Percentiles rank a stretch among this genome's conserved stretches.
phyloP scores from a whole-genome alignment of 2,113 vertebrate genomes.

The Lanius collurio region DNA sequence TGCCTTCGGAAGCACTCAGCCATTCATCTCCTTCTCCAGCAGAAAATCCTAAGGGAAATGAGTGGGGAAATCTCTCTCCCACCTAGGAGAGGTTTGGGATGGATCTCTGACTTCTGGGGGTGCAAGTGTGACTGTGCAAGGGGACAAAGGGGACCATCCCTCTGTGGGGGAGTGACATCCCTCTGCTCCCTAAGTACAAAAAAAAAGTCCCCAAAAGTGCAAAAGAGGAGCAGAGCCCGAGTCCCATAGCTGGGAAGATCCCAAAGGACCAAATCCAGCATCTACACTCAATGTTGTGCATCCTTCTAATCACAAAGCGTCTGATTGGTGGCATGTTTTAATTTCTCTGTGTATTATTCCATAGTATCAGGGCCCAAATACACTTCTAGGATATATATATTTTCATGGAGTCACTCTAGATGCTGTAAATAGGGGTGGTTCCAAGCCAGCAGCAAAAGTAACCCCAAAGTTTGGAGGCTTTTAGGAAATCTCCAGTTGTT shows the following conservation, averaged over 20 bases:
- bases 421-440: neutral
- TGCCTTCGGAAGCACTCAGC: neutral
- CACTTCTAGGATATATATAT: neutral
- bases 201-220: neutral
- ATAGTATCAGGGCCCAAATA: neutral
- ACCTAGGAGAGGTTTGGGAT: neutral
- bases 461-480: neutral
- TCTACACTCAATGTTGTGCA: neutral
- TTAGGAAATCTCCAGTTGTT: neutral
- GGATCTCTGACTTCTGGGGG: neutral
- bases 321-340: accelerated
- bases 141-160: neutral
- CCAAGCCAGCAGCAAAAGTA: neutral
- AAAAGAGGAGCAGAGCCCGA: neutral
- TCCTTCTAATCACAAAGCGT: neutral
- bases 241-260: neutral
- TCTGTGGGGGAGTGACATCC: neutral
- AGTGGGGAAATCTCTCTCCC: neutral
- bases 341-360: neutral
- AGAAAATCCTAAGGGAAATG: neutral
- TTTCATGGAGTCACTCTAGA: neutral
- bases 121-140: neutral
- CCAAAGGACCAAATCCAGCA: neutral
- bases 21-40: neutral
- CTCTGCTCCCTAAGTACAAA: neutral